Base-by-base conservation (phyloP, 92 coral and sea anemone genomes). In the Heliopora coerulea region DNA sequence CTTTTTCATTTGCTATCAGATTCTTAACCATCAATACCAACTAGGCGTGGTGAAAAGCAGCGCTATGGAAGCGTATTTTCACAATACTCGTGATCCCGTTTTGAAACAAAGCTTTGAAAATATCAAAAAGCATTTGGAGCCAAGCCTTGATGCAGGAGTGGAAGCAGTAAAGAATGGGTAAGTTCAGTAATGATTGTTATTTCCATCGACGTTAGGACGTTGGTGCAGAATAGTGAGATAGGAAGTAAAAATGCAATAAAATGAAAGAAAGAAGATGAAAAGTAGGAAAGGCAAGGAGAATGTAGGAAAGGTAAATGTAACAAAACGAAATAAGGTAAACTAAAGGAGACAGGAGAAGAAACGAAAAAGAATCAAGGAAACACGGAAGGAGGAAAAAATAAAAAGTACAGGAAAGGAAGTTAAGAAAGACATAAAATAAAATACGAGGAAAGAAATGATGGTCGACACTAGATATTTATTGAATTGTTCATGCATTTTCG, bases 51-150 rank as follows among this genome's bases (percentile, higher is more conserved):
- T 67, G 3, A 61, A 75, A 1, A 90, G 92, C 4, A 82, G 86
- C 19, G 58, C 82, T 2, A 89, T 82, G 65, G 91, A 90, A 61
- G 83, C 81, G 57, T 90, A 79, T 83, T 90, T 90, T 62, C 88
- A 74, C 57, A 80, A 79, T 60, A 87, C 88, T 74, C 81, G 58
- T 29, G 86, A 85, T 60, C 81, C 61, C 14, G 79, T 69, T 0
- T 85, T 90, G 18, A 79, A 73, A 78, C 73, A 82, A 46, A 66
- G 79, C 29, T 90, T 85, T 69, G 65, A 77, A 2, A 74, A 72
- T 44, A 90, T 90, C 14, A 75, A 80, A 42, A 75, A 85, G 10
- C 73, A 90, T 54, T 24, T 88, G 56, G 74, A 88, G 34, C 82
- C 83, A 6, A 69, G 76, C 28, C 70, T 84, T 17, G 68, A 85